phyloP scores from a whole-genome alignment of 2,797 vertebrate genomes.

The Pseudochirops corinnae region DNA sequence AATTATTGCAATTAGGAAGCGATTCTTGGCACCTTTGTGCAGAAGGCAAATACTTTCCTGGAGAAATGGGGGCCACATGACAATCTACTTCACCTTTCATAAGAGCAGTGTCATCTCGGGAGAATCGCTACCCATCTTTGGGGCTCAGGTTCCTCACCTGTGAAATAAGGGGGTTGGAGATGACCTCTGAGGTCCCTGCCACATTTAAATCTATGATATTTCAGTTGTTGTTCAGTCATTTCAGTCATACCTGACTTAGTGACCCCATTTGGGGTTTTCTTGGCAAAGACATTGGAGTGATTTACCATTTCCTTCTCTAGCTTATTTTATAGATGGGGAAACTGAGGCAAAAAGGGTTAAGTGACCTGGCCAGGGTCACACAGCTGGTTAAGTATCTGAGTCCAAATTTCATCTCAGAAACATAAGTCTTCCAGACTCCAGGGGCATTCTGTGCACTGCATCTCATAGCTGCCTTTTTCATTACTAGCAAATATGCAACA shows the following conservation, averaged over 20 bases:
- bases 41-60: conserved; percentile 44
- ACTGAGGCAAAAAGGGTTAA: background rate
- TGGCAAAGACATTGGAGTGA: background rate
- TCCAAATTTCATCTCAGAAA: background rate
- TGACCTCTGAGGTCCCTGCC: background rate
- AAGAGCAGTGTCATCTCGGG: background rate
- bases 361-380: background rate
- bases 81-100: conserved; percentile 27
- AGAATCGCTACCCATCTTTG: background rate
- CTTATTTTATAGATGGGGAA: background rate
- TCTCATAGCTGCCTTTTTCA: background rate
- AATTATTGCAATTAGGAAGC: conserved; percentile 40
- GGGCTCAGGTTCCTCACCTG: background rate
- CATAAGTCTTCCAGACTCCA: background rate
- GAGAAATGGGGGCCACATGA: conserved; percentile 22
- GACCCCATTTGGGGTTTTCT: background rate
- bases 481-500: conserved; percentile 18
- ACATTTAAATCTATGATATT: background rate
- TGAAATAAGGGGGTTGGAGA: background rate
- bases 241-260: background rate
- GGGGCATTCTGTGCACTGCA: background rate
- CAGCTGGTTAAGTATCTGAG: background rate
- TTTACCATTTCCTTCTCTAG: background rate
- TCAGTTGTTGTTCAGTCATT: background rate
- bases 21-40: conserved; percentile 39